Percentiles rank a stretch among this genome's conserved stretches.
phyloP scores from a whole-genome alignment of 2,113 vertebrate species.

The Lamprologus tigripictilis region DNA sequence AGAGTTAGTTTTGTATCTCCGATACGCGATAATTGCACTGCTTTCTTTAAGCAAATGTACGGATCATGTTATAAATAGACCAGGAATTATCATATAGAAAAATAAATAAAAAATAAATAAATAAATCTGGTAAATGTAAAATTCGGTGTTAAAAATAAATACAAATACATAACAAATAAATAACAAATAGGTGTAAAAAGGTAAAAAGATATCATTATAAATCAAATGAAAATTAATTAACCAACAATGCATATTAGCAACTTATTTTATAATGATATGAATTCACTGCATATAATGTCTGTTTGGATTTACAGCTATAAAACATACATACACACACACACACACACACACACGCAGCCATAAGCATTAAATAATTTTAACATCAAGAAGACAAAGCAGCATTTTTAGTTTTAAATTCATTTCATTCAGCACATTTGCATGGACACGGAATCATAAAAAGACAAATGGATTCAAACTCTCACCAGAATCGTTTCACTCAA shows the following conservation, averaged over 20 bases:
- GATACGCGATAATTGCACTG: not conserved
- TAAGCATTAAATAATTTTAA: not conserved
- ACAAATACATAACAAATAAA: not conserved
- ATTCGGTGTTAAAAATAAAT: not conserved
- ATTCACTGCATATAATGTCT: not conserved
- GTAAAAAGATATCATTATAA: not conserved
- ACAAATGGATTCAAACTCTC: not conserved
- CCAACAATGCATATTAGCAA: not conserved
- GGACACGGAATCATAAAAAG: slow-evolving; percentile 7
- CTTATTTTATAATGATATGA: not conserved
- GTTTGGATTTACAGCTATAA: not conserved
- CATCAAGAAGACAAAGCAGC: not conserved
- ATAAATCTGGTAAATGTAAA: not conserved
- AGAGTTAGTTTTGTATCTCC: slow-evolving; percentile 14
- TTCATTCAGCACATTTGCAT: slow-evolving; percentile 16
- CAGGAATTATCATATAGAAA: not conserved
- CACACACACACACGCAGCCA: not conserved
- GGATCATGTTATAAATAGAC: not conserved
- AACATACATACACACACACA: not conserved
- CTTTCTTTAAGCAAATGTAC: not conserved
- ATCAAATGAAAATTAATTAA: not conserved
- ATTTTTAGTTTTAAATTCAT: not conserved
- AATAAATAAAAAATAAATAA: not conserved
- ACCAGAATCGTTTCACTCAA: not conserved
- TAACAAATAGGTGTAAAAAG: not conserved